phyloP scores from a whole-genome alignment of 1,140 invertebrate genomes.

The Calliphora vicina region DNA sequence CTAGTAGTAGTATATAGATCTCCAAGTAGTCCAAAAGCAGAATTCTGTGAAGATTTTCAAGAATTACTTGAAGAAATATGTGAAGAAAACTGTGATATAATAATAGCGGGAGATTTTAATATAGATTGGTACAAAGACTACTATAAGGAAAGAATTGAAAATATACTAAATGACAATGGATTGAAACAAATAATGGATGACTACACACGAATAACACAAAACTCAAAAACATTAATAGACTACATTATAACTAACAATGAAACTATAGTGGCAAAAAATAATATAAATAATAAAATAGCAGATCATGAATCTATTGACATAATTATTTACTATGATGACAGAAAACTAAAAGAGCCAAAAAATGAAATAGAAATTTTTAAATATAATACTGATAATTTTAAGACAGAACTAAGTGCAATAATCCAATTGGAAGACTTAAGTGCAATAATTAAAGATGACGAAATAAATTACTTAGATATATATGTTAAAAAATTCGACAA shows the following conservation, averaged over 20 bases:
- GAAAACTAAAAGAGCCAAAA: background rate
- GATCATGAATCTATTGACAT: background rate
- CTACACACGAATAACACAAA: background rate
- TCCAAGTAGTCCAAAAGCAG: background rate
- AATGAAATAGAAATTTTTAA: background rate
- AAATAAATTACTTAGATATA: too few relatives aligned
- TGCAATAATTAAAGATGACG: too few relatives aligned
- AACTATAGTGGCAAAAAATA: background rate
- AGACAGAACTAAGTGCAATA: slow-evolving; percentile 7
- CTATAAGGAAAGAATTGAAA: too few relatives aligned
- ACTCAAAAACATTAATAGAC: background rate
- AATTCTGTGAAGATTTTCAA: background rate
- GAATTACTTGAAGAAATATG: background rate
- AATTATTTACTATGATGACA: background rate
- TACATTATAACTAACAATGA: background rate
- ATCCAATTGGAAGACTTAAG: background rate
- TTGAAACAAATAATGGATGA: too few relatives aligned
- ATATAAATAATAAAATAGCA: background rate
- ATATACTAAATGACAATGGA: too few relatives aligned
- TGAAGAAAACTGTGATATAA: background rate
- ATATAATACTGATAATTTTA: slow-evolving; percentile 5
- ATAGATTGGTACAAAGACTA: too few relatives aligned
- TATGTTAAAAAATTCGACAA: too few relatives aligned
- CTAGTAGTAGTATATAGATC: background rate
- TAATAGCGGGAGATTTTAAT: background rate